These are phyloP conservation scores for Pemphredon lugubris DNA, from an alignment of 2,888 invertebrate species.

Conservation along the genomic window DNA sequence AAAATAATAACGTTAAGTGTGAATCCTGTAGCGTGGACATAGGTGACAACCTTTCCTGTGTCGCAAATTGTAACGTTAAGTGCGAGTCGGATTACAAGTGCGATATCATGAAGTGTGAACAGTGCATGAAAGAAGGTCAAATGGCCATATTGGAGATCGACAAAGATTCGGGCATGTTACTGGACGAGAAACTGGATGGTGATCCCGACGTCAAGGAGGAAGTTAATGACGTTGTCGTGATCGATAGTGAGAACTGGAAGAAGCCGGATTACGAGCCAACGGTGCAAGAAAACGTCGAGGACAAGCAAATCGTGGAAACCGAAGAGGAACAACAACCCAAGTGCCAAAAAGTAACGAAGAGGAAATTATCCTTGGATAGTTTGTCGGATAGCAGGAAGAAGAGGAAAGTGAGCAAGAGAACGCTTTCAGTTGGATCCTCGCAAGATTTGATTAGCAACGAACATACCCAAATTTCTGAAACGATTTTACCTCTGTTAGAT, in stretches of 20 bases:
- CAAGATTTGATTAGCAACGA: conserved; percentile 60
- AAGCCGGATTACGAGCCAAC: conserved; percentile 79
- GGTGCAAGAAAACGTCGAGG: conserved; percentile 73
- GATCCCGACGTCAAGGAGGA: conserved; percentile 81
- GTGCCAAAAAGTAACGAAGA: conserved; percentile 83
- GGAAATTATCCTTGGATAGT: conserved; percentile 82
- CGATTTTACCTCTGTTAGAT: conserved; percentile 50
- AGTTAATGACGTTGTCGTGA: conserved; percentile 82
- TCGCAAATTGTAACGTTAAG: conserved; percentile 77
- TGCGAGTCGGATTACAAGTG: conserved; percentile 78
- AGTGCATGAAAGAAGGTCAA: conserved; percentile 77
- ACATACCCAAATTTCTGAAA: conserved; percentile 35
- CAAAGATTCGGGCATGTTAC: conserved; percentile 76
- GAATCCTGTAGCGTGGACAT: conserved; percentile 76
- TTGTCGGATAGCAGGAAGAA: conserved; percentile 81
- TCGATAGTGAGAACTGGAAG: conserved; percentile 81
- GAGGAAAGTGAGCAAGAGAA: conserved; percentile 78
- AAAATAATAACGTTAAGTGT: conserved; percentile 79
- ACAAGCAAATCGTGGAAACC: conserved; percentile 44
- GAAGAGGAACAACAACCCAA: conserved; percentile 70
- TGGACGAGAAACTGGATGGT: conserved; percentile 76
- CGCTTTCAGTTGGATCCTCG: conserved; percentile 74
- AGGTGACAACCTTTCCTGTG: conserved; percentile 71
- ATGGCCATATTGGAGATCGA: conserved; percentile 76
- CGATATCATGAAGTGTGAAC: conserved; percentile 78